Base-by-base conservation (phyloP, 2,797 vertebrate genomes). In the Serranus cabrilla region DNA sequence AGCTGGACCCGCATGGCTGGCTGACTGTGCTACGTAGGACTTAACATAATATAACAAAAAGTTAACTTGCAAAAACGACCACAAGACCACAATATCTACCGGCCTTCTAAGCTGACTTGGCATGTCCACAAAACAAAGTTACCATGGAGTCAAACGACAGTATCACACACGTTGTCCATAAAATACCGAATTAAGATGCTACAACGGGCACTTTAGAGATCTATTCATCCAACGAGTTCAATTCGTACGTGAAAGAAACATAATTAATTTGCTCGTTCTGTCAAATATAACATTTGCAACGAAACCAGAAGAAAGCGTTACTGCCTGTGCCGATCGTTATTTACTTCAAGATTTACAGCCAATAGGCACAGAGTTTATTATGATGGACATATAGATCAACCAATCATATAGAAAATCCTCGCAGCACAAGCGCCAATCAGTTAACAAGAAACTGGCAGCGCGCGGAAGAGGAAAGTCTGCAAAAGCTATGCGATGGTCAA, bases 401-500 rank as follows among this genome's bases (percentile, higher is more conserved):
- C 92, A 95, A 96, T 94, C 67, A 81, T 0, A 34, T 21, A 4
- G 7, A 46, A 14, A 0, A 0, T 10, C 1, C 6, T 39, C 5
- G 42, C 13, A 21, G 16, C 1, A 9, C 17, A 21, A 40, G 6
- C 4, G 27, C 95, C 94, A 94, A 96, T 95, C 77, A 82, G 13
- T 0, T 37, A 11, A 45, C 4, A 51, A 71, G 17, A 84, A 82
- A 78, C 13, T n/a, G 39, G 56, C 87, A 92, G 93, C 93, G 95
- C 95, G 95, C 95, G 95, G 95, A 95, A 95, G 95, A 94, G 95
- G 94, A 95, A 96, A 86, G 92, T 92, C 93, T 78, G 64, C 7
- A 34, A 51, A 43, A 50, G 62, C 51, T 81, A 17, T 21, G 0
- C 7, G 59, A 37, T 76, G 21, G 55, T 80, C 61, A 77, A 84